These are phyloP conservation scores for Platycheirus rosarum DNA, from an alignment of 2,888 invertebrate species.

Conservation along the genomic window DNA sequence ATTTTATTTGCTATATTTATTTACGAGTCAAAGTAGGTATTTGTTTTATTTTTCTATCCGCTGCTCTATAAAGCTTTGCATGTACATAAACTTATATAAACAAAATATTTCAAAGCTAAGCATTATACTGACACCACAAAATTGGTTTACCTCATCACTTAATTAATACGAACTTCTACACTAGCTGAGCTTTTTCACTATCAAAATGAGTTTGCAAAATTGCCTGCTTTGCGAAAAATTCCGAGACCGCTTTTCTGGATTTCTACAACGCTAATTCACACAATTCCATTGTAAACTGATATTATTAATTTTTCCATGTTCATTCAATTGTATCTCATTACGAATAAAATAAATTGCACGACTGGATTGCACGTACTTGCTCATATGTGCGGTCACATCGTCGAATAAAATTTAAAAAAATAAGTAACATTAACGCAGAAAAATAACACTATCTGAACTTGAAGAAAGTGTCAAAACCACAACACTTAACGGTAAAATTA, in stretches of 20 bases:
- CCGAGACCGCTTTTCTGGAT: not conserved
- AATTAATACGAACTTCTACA: conserved; percentile 6
- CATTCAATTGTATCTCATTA: not conserved
- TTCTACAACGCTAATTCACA: not conserved
- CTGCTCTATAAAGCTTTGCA: not conserved
- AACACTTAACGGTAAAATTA: no score
- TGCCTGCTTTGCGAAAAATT: conserved; percentile 8
- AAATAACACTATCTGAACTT: no score
- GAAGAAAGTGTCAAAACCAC: no score
- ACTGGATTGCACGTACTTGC: no score
- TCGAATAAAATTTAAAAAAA: no score
- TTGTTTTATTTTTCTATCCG: no score
- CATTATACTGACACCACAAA: not conserved
- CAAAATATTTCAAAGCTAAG: conserved; percentile 17
- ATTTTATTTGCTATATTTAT: no score
- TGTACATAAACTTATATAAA: not conserved
- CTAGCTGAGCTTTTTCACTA: not conserved
- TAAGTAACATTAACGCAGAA: no score
- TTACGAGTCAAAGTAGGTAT: not conserved
- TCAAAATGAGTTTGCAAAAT: conserved; percentile 28
- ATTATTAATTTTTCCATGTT: conserved; percentile 3
- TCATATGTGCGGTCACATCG: no score
- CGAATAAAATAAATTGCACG: no score
- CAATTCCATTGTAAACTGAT: not conserved
- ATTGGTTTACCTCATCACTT: conserved; percentile 7